Evolutionary conservation across 1,140 invertebrate species (phyloP).

Genomic region (Pseudomyrmex cubaensis): DNA sequence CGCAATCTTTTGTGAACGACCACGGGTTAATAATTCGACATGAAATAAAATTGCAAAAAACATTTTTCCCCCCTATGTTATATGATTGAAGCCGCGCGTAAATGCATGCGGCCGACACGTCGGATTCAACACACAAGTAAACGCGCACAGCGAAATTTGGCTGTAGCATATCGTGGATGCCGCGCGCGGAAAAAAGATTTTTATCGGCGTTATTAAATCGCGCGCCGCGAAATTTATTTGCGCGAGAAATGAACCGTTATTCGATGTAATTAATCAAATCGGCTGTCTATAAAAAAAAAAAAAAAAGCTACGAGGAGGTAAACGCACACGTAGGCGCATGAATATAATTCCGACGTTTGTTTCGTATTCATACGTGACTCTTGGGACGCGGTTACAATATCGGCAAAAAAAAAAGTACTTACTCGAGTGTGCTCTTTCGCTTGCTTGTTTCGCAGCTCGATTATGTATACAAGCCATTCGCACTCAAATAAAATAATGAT

Average conservation of each 20-base stretch:
- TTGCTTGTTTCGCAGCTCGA: slow-evolving; percentile 33
- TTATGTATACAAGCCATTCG: background rate
- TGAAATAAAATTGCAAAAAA: slow-evolving; percentile 5
- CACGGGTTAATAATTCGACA: background rate
- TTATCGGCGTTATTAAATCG: slow-evolving; percentile 41
- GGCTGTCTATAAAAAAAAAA: slow-evolving; percentile 7
- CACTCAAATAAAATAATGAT: background rate
- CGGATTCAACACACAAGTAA: too few species aligned
- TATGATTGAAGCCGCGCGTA: too few species aligned
- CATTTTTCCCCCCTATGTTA: background rate
- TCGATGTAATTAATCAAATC: slow-evolving; percentile 52
- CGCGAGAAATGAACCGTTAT: slow-evolving; percentile 45
- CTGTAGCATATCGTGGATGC: background rate
- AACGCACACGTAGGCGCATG: background rate
- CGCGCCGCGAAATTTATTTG: slow-evolving; percentile 44
- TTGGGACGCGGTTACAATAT: slow-evolving; percentile 41
- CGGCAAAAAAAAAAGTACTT: slow-evolving; percentile 1
- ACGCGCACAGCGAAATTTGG: background rate
- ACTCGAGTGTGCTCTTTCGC: slow-evolving; percentile 43
- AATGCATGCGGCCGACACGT: too few species aligned
- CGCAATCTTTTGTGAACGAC: background rate
- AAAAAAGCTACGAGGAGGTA: background rate
- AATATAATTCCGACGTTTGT: background rate
- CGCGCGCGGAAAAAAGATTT: slow-evolving; percentile 10
- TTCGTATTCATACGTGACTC: slow-evolving; percentile 31